Base-by-base conservation (phyloP, 2,888 invertebrate genomes). In the Drosophila leonis region DNA sequence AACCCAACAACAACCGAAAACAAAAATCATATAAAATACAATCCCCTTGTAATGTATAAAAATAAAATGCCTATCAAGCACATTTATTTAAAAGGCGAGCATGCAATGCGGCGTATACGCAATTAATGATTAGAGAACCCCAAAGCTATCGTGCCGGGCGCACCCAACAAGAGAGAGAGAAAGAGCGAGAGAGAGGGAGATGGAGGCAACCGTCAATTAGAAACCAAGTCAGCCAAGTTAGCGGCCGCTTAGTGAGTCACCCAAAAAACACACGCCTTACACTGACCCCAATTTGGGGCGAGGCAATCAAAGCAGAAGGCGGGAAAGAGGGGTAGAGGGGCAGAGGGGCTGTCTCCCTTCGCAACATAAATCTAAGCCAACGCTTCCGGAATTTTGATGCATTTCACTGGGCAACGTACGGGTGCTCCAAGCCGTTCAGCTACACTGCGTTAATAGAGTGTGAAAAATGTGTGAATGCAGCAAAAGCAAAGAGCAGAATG, bases 321-420 rank as follows among this genome's bases (percentile, higher is more conserved):
- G n/a, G n/a, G n/a, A n/a, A n/a, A n/a, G n/a, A n/a, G n/a, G n/a
- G n/a, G n/a, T n/a, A n/a, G 60, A 9, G 41, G 29, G n/a, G 20
- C 18, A 13, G 42, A 9, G 10, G 24, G 46, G 41, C 37, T 49
- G 24, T 31, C n/a, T 29, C 31, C 31, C 31, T 31, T 12, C 18
- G 48, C 51, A 66, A 64, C 76, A 83, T 79, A 85, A 83, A 83
- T 76, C 76, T 67, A 71, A 78, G 54, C 31, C 65, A 78, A 57
- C 78, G 74, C 76, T 83, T 83, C 86, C 86, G 85, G 86, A 85
- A 85, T 85, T 78, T 70, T 70, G 72, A 83, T 83, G 86, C 86
- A 83, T 81, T 78, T 75, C 60, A 74, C 74, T 73, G 56, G 74
- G 51, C 66, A 67, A n/a, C 29, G 44, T 65, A 63, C 60, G 60